phyloP scores from a whole-genome alignment of 2,797 vertebrate species.

The Pipistrellus nathusii region DNA sequence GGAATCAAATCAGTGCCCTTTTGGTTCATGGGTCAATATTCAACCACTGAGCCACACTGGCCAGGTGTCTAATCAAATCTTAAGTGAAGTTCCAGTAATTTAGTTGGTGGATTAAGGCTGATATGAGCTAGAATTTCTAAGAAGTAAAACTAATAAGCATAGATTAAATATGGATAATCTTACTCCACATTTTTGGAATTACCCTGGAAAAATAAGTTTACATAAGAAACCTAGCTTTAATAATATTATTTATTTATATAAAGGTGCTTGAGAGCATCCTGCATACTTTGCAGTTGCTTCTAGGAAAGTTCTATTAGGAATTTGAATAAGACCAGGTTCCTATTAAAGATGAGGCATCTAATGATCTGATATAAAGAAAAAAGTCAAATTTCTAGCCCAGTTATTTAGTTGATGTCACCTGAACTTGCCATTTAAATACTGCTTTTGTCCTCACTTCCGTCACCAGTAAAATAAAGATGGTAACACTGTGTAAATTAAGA shows the following conservation, averaged over 20 bases:
- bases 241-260: background rate
- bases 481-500: background rate
- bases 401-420: background rate
- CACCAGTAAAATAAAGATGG: background rate
- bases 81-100: conserved; percentile 23
- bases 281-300: background rate
- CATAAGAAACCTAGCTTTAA: background rate
- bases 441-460: background rate
- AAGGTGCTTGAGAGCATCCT: background rate
- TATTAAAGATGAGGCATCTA: background rate
- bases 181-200: background rate
- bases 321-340: background rate
- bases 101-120: background rate
- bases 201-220: background rate
- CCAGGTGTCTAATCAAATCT: background rate
- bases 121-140: background rate
- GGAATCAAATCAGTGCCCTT: too few species aligned
- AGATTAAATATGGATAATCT: background rate
- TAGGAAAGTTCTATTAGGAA: background rate
- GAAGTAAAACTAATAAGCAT: background rate
- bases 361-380: background rate
- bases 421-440: background rate
- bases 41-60: too few species aligned
- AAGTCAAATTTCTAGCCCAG: background rate
- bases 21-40: too few species aligned